Evolutionary conservation across 1,140 invertebrate species (phyloP).

Genomic region (Drosophila seguyi): DNA sequence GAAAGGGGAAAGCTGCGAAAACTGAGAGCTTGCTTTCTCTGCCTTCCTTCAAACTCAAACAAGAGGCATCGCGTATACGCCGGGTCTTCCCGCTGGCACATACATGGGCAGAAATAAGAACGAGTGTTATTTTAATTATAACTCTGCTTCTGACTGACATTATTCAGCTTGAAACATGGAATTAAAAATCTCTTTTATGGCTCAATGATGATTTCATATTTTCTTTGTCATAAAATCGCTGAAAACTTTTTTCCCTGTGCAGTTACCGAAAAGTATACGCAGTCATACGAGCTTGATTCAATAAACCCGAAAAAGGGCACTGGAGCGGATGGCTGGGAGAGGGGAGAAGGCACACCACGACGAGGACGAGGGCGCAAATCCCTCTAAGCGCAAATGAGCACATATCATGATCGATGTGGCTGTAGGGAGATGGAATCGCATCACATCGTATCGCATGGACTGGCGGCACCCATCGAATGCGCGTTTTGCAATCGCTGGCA

Average conservation of each 20-base stretch:
- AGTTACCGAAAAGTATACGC: conserved; percentile 11
- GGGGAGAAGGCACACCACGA: background rate
- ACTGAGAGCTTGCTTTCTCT: background rate
- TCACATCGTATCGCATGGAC: conserved; percentile 5
- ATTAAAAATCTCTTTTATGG: background rate
- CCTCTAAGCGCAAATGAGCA: conserved; percentile 22
- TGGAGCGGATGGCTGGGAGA: background rate
- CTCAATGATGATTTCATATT: background rate
- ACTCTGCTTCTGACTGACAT: background rate
- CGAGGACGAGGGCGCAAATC: conserved; percentile 6
- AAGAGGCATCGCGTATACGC: conserved; percentile 16
- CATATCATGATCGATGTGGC: conserved; percentile 22
- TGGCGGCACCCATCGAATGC: conserved; percentile 4
- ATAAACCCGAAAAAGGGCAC: conserved; percentile 1
- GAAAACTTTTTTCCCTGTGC: background rate
- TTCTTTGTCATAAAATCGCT: background rate
- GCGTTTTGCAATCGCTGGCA: conserved; percentile 12
- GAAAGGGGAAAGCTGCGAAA: background rate
- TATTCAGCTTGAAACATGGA: background rate
- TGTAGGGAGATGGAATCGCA: background rate
- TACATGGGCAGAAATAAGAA: conserved; percentile 2
- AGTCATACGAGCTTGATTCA: conserved; percentile 22
- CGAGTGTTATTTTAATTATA: background rate
- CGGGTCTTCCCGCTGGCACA: background rate
- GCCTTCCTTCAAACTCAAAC: conserved; percentile 10